These are phyloP conservation scores for Netelia inedita DNA, from an alignment of 2,888 invertebrate species.

Conservation along the genomic window DNA sequence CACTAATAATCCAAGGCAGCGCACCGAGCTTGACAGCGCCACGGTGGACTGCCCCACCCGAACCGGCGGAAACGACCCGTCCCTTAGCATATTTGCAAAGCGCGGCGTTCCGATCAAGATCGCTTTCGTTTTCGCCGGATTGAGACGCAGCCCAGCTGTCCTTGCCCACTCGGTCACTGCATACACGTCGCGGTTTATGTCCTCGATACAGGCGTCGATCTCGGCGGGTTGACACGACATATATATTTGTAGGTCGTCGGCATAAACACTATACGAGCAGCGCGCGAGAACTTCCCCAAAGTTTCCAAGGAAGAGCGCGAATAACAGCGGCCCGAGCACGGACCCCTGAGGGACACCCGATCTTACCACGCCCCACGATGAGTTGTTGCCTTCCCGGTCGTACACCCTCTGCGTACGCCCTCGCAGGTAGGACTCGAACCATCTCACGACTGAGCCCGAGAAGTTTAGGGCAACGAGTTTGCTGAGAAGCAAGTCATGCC, in stretches of 20 bases:
- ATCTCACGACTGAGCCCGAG: background rate
- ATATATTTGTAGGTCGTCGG: conserved; percentile 14
- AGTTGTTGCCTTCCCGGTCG: background rate
- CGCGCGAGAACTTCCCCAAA: background rate
- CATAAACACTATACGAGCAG: background rate
- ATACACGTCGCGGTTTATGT: no score
- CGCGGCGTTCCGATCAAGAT: no score
- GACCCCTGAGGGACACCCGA: conserved; percentile 17
- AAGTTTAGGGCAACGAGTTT: background rate
- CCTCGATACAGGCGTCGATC: no score
- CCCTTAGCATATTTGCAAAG: no score
- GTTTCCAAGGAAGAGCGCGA: background rate
- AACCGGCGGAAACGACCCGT: no score
- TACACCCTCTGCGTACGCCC: background rate
- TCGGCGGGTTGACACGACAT: background rate
- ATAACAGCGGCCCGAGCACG: conserved; percentile 1
- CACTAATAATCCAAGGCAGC: no score
- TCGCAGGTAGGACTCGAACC: background rate
- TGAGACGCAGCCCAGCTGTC: no score
- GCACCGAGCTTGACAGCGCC: no score
- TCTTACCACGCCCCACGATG: background rate
- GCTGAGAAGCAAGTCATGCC: background rate
- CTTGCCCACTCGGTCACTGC: no score
- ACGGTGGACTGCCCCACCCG: no score
- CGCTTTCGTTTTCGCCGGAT: no score